These are phyloP conservation scores for Lycorma delicatula DNA, from an alignment of 1,140 invertebrate genomes.

Conservation along the genomic window DNA sequence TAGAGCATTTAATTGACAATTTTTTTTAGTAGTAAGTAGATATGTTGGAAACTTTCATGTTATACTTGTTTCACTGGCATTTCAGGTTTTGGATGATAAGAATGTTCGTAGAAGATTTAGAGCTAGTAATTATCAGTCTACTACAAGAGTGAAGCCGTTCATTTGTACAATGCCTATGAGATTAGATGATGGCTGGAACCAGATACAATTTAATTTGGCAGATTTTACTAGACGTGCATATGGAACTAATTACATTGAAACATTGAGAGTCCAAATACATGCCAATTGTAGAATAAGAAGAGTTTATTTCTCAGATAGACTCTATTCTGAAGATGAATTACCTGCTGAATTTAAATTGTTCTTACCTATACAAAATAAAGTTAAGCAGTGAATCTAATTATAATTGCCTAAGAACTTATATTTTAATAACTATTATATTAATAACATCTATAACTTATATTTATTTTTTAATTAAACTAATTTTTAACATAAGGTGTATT, in stretches of 20 bases:
- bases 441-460: too few relatives aligned
- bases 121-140: conserved; percentile 97
- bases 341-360: conserved; percentile 99
- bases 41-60: too few relatives aligned
- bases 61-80: too few relatives aligned
- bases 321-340: conserved; percentile 98
- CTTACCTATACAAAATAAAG: conserved; percentile 80
- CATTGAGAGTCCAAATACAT: conserved; percentile 94
- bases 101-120: conserved; percentile 91
- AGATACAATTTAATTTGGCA: conserved; percentile 97
- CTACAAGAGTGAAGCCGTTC: conserved; percentile 95
- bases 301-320: conserved; percentile 96
- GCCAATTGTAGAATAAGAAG: conserved; percentile 96
- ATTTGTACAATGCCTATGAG: conserved; percentile 99
- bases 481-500: too few relatives aligned
- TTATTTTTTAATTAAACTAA: too few relatives aligned
- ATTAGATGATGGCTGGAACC: conserved; percentile 97
- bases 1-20: too few relatives aligned
- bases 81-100: conserved; percentile 92
- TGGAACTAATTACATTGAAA: conserved; percentile 99
- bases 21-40: too few relatives aligned
- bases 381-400: conserved; percentile 41
- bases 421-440: too few relatives aligned
- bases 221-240: conserved; percentile 98
- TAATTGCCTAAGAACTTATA: too few relatives aligned